A percentile compares a stretch with the other conserved stretches of the same genome.
Evolutionary conservation across 2,888 invertebrate genomes (phyloP).

Genomic region (Drosophila subsilvestris): DNA sequence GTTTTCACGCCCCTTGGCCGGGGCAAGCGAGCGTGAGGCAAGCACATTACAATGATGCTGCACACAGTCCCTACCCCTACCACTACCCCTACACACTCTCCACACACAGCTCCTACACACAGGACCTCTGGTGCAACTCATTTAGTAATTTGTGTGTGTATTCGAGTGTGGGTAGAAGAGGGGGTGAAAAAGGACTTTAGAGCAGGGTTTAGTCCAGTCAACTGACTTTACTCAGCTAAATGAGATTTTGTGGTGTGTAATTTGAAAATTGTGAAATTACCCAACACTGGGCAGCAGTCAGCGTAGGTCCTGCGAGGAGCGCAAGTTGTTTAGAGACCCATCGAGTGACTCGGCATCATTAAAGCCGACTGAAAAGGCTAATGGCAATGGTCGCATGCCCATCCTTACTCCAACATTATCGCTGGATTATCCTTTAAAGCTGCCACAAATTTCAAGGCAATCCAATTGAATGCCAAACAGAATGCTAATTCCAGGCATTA

Average conservation of each 20-base stretch:
- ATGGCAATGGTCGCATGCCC: neutral
- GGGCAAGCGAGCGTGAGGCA: conserved; percentile 41
- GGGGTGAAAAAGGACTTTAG: neutral
- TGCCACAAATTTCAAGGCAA: neutral
- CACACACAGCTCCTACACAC: neutral
- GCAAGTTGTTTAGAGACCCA: neutral
- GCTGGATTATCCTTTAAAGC: conserved; percentile 15
- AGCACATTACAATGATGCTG: conserved; percentile 36
- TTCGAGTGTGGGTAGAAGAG: neutral
- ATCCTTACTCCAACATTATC: neutral
- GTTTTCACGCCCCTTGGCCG: conserved; percentile 40
- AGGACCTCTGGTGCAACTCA: conserved; percentile 25
- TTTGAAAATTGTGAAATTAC: conserved; percentile 45
- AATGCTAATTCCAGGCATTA: neutral
- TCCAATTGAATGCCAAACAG: neutral
- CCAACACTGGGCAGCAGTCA: conserved; percentile 24
- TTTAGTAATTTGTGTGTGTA: conserved; percentile 36
- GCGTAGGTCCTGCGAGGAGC: neutral
- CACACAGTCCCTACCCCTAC: neutral
- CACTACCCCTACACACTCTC: neutral
- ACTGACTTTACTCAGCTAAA: conserved; percentile 48
- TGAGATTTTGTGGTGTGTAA: conserved; percentile 48
- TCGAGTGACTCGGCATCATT: conserved; percentile 27
- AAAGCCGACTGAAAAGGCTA: neutral
- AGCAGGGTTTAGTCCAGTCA: conserved; percentile 29